These are phyloP conservation scores for Limnephilus rhombicus DNA, from an alignment of 2,888 invertebrate species.

Conservation along the genomic window DNA sequence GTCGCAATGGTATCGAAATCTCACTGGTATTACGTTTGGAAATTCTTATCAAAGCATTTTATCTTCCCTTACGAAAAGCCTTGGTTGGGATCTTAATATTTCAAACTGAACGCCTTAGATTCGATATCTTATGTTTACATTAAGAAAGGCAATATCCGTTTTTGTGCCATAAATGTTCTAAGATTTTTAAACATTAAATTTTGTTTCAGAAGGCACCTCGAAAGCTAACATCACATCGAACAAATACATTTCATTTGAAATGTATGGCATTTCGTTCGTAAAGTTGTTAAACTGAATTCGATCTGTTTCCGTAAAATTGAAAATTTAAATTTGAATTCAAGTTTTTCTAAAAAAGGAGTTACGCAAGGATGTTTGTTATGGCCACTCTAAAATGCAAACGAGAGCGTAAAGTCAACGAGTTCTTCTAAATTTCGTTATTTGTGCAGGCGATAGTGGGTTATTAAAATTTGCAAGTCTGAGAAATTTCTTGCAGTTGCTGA, in stretches of 20 bases:
- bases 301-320: not conserved
- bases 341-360: not conserved
- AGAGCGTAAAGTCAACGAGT: not conserved
- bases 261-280: not conserved
- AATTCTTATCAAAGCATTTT: not conserved
- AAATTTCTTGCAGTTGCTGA: not conserved
- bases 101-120: not conserved
- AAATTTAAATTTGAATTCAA: not conserved
- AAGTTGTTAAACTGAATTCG: too few species aligned
- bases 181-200: not conserved
- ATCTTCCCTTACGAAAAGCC: not conserved
- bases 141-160: not conserved
- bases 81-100: not conserved
- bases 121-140: not conserved
- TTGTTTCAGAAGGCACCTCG: not conserved
- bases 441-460: not conserved
- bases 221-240: not conserved
- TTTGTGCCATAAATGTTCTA: not conserved
- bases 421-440: not conserved
- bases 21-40: not conserved
- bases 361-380: not conserved
- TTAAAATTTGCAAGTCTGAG: not conserved
- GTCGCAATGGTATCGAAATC: not conserved
- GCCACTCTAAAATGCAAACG: not conserved
- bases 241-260: not conserved